Evolutionary conservation across 2,888 invertebrate genomes (phyloP).

Genomic region (Drosophila setosimentum): DNA sequence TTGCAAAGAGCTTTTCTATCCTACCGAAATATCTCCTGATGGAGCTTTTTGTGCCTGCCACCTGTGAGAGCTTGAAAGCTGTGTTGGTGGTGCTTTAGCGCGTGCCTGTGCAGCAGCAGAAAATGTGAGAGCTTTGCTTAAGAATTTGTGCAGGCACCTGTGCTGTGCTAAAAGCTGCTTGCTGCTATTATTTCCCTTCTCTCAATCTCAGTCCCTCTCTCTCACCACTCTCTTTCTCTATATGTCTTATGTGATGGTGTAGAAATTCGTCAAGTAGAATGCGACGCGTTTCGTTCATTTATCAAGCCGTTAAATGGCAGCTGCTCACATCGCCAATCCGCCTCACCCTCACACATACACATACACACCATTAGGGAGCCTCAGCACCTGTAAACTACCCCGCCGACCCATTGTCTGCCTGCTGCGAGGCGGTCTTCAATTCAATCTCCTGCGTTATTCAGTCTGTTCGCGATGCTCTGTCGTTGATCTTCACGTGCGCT

Average conservation of each 20-base stretch:
- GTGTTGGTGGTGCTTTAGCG: background rate
- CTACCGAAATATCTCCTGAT: background rate
- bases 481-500: conserved; percentile 74
- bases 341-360: background rate
- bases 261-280: conserved; percentile 32
- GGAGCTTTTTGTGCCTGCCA: background rate
- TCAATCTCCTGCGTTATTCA: conserved; percentile 48
- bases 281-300: conserved; percentile 64
- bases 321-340: conserved; percentile 22
- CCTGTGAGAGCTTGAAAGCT: background rate
- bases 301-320: conserved; percentile 66
- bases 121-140: background rate
- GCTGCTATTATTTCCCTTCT: background rate
- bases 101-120: background rate
- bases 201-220: background rate
- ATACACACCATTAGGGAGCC: background rate
- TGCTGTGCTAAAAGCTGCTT: background rate
- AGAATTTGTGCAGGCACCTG: conserved; percentile 3
- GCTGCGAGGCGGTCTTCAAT: conserved; percentile 33
- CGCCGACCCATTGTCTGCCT: conserved; percentile 4
- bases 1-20: background rate
- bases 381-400: conserved; percentile 34
- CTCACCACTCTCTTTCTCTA: background rate
- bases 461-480: conserved; percentile 76
- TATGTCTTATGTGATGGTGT: background rate